These are phyloP conservation scores for Lithodes maja DNA, from an alignment of 2,888 invertebrate genomes.

Conservation along the genomic window DNA sequence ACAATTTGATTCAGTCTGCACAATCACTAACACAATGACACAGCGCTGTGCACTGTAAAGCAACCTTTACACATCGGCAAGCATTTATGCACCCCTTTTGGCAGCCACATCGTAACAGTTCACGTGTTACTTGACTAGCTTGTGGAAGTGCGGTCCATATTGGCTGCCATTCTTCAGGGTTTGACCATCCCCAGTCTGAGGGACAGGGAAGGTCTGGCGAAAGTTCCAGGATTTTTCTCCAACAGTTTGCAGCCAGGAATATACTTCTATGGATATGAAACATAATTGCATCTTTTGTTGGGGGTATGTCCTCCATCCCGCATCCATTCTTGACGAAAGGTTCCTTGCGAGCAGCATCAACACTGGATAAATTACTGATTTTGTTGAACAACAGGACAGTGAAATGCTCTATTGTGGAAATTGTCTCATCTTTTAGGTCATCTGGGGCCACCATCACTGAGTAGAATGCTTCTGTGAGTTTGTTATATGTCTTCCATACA, in stretches of 20 bases:
- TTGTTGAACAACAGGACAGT: neutral
- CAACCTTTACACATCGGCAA: neutral
- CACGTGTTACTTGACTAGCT: neutral
- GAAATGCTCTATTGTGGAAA: neutral
- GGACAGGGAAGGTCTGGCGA: neutral
- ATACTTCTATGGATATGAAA: neutral
- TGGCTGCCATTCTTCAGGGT: neutral
- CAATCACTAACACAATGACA: constrained; percentile 14
- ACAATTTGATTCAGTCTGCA: neutral
- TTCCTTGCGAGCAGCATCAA: neutral
- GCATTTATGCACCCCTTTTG: neutral
- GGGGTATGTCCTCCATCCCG: neutral
- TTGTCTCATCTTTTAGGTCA: neutral
- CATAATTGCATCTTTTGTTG: neutral
- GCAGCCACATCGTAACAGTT: constrained; percentile 1
- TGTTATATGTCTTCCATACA: neutral
- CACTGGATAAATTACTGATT: neutral
- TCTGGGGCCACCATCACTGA: constrained; percentile 3
- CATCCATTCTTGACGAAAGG: neutral
- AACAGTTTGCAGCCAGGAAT: neutral
- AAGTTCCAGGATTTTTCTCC: neutral
- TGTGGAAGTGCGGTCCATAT: neutral
- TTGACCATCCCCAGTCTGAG: neutral
- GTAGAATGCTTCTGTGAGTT: neutral
- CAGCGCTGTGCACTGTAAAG: constrained; percentile 9